A percentile compares a stretch with the other conserved stretches of the same genome.
Evolutionary conservation across 2,888 invertebrate species (phyloP).

Genomic region (Venusia cambrica): DNA sequence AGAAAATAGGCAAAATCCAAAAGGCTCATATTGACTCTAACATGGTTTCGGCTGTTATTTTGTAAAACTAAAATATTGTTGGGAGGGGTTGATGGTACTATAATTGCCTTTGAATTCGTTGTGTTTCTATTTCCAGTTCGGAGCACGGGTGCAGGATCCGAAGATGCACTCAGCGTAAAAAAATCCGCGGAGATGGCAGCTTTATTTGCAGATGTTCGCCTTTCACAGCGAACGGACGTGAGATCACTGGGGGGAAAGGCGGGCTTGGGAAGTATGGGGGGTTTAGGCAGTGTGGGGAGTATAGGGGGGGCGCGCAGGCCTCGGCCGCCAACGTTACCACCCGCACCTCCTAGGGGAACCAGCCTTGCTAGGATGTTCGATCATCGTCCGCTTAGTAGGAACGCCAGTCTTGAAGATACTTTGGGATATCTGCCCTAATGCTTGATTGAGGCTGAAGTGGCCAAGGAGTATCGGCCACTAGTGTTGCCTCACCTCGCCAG

Average conservation of each 20-base stretch:
- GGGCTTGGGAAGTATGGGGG: too few species aligned
- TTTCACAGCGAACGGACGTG: constrained; percentile 86
- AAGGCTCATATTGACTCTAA: too few species aligned
- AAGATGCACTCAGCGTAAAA: constrained; percentile 90
- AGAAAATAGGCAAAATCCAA: too few species aligned
- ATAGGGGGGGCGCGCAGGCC: constrained; percentile 49
- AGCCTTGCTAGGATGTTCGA: constrained; percentile 59
- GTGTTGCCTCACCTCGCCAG: too few species aligned
- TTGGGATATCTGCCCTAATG: constrained; percentile 82
- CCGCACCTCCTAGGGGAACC: constrained; percentile 39
- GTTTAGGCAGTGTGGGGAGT: too few species aligned
- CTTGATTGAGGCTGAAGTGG: not conserved
- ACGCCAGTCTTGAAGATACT: constrained; percentile 83
- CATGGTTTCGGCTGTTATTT: too few species aligned
- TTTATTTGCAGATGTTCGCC: constrained; percentile 88
- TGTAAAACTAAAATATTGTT: too few species aligned
- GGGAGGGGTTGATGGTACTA: too few species aligned
- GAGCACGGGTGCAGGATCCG: constrained; percentile 75
- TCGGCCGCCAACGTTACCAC: constrained; percentile 40
- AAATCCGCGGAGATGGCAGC: constrained; percentile 95
- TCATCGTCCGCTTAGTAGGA: constrained; percentile 61
- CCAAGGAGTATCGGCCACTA: too few species aligned
- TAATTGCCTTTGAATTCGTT: too few species aligned
- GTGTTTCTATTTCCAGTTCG: constrained; percentile 54
- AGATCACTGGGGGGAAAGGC: constrained; percentile 57